These are phyloP conservation scores for Madoqua kirkii DNA, from an alignment of 2,113 vertebrate genomes.

Conservation along the genomic window DNA sequence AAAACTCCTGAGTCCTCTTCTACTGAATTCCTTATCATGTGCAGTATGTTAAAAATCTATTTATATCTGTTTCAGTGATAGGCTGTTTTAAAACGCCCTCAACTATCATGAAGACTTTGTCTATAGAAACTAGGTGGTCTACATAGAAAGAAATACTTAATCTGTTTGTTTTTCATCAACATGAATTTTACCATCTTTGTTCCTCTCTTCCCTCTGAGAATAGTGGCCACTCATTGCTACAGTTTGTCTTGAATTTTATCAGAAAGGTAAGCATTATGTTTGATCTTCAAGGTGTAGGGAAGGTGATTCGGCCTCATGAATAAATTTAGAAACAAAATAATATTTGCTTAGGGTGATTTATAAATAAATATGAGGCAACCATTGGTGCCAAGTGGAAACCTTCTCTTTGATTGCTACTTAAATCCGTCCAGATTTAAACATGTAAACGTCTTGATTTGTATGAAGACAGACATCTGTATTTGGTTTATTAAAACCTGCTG, in stretches of 20 bases:
- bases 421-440: slow-evolving; percentile 81
- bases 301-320: slow-evolving; percentile 64
- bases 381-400: slow-evolving; percentile 75
- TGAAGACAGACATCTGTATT: slow-evolving; percentile 79
- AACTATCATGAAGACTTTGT: neutral
- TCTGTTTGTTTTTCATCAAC: slow-evolving; percentile 30
- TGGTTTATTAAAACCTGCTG: slow-evolving; percentile 83
- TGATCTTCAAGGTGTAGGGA: slow-evolving; percentile 54
- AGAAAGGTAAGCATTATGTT: slow-evolving; percentile 37
- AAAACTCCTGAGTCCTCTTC: neutral
- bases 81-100: neutral
- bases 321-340: slow-evolving; percentile 77
- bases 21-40: neutral
- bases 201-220: neutral
- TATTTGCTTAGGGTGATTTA: slow-evolving; percentile 75
- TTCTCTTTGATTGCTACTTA: slow-evolving; percentile 79
- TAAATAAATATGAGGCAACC: slow-evolving; percentile 81
- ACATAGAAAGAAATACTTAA: neutral
- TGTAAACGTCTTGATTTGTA: slow-evolving; percentile 80
- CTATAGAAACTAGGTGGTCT: neutral
- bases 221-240: neutral
- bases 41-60: slow-evolving; percentile 11
- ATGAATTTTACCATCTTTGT: neutral
- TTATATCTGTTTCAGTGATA: neutral
- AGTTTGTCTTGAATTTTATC: neutral